Conservation (phyloP, 2,888 invertebrate species). For the Drosophila quinaria region DNA sequence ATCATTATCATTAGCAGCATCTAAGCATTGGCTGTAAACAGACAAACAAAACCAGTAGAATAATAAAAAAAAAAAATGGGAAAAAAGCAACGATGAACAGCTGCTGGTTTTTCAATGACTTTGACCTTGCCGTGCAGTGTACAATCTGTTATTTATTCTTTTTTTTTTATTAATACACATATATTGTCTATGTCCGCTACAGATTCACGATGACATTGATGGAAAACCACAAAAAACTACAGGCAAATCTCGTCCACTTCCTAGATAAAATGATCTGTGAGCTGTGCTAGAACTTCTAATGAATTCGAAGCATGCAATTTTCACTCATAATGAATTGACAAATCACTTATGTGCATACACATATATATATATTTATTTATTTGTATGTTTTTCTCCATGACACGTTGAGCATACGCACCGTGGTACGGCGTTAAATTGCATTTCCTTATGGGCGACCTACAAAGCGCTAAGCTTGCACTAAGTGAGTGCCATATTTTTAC, state of each 20-base stretch:
- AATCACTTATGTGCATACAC: neutral
- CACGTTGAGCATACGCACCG: slow-evolving; percentile 59
- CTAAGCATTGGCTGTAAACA: slow-evolving; percentile 54
- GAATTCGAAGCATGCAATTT: slow-evolving; percentile 37
- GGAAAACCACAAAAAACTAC: slow-evolving; percentile 46
- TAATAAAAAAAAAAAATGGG: slow-evolving; percentile 14
- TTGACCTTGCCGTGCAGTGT: slow-evolving; percentile 65
- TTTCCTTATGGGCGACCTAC: slow-evolving; percentile 60
- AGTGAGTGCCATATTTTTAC: slow-evolving; percentile 53
- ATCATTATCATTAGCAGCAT: slow-evolving; percentile 65
- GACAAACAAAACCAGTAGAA: slow-evolving; percentile 16
- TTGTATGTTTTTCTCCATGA: slow-evolving; percentile 4
- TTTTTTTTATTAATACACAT: neutral
- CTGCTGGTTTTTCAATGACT: slow-evolving; percentile 43
- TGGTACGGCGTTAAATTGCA: slow-evolving; percentile 46
- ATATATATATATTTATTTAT: neutral
- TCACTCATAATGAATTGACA: slow-evolving; percentile 9
- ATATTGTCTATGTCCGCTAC: slow-evolving; percentile 28
- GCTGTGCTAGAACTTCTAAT: slow-evolving; percentile 25
- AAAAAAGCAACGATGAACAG: slow-evolving; percentile 37
- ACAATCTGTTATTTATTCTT: slow-evolving; percentile 15
- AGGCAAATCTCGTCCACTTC: slow-evolving; percentile 47
- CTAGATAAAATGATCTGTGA: slow-evolving; percentile 31
- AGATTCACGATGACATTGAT: slow-evolving; percentile 55
- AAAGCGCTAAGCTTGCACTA: slow-evolving; percentile 34